These are phyloP conservation scores for Lasius fuliginosus DNA, from an alignment of 2,888 invertebrate species.

Conservation along the genomic window DNA sequence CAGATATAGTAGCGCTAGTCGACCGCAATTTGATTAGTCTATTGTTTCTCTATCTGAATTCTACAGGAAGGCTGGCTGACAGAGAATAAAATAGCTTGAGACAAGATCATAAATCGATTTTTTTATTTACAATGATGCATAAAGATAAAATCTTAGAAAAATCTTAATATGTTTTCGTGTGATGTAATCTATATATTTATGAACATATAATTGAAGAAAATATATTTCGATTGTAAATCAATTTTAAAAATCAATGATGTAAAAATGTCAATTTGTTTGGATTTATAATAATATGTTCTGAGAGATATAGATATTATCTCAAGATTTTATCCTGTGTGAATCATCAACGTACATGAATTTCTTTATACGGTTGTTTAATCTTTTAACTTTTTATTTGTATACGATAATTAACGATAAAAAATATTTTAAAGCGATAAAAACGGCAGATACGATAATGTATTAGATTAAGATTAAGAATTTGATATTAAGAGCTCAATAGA, in stretches of 20 bases:
- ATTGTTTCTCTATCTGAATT: constrained; percentile 9
- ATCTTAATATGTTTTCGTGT: neutral
- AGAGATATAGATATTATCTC: neutral
- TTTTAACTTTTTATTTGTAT: neutral
- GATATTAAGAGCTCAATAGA: neutral
- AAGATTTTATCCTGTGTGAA: neutral
- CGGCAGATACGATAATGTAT: neutral
- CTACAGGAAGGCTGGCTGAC: neutral
- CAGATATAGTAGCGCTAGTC: neutral
- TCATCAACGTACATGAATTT: neutral
- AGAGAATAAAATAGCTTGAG: neutral
- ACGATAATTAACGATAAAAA: constrained; percentile 1
- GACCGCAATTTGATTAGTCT: constrained; percentile 30
- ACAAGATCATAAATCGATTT: too few species aligned
- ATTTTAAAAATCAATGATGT: neutral
- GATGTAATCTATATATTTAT: neutral
- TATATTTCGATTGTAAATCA: neutral
- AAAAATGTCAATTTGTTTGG: neutral
- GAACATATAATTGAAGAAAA: neutral
- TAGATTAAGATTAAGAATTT: too few species aligned
- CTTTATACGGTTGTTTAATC: neutral
- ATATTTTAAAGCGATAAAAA: neutral
- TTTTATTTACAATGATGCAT: neutral
- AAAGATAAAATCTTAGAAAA: neutral
- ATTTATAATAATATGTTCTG: neutral